These are phyloP conservation scores for Penaeus indicus DNA, from an alignment of 1,140 invertebrate species.

Conservation along the genomic window DNA sequence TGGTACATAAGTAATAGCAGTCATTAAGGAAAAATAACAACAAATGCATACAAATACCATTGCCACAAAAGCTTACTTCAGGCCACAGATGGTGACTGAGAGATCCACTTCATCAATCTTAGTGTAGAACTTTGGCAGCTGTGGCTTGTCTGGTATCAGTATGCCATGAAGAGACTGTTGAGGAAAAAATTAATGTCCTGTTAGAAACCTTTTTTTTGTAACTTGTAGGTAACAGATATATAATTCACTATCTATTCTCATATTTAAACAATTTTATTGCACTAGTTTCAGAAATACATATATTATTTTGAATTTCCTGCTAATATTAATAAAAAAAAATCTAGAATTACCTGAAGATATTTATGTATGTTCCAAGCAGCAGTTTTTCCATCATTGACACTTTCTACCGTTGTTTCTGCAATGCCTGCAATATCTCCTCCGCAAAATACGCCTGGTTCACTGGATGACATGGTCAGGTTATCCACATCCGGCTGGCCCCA, in stretches of 20 bases:
- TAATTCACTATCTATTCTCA: no score
- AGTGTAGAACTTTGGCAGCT: constrained; percentile 92
- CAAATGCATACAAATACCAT: not conserved
- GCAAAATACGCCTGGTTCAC: constrained; percentile 85
- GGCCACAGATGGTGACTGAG: constrained; percentile 90
- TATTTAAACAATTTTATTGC: no score
- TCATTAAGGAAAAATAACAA: not conserved
- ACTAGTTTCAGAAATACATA: no score
- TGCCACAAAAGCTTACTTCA: constrained; percentile 50
- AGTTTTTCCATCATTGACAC: constrained; percentile 97
- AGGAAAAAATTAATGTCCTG: not conserved
- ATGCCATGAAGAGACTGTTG: constrained; percentile 75
- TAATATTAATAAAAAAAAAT: not conserved
- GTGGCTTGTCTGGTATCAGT: constrained; percentile 76
- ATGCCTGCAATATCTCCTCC: constrained; percentile 95
- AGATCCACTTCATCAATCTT: constrained; percentile 95
- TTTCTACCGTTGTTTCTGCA: constrained; percentile 97
- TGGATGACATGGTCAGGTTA: constrained; percentile 82
- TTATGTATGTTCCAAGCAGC: constrained; percentile 97
- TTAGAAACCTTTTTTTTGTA: no score
- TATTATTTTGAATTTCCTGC: no score
- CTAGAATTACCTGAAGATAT: constrained; percentile 82
- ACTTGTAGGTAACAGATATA: no score
- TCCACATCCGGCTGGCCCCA: constrained; percentile 86
- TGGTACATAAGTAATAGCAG: not conserved